Base-by-base conservation (phyloP, 1,140 invertebrate species). In the Brachionus sp. region DNA sequence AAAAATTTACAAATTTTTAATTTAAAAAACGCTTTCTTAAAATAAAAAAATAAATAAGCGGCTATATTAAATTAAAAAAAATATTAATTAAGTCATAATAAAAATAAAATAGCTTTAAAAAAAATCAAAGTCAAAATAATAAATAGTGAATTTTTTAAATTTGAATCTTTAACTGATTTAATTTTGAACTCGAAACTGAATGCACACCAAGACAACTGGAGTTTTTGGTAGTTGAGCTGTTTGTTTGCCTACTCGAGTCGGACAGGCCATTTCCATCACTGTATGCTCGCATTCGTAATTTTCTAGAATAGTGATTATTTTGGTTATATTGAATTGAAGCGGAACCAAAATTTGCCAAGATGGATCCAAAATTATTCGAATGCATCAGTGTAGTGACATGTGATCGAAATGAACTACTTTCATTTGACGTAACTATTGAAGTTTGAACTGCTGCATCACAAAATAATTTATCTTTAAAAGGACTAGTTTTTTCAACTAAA, bases 391-490 rank as follows among this genome's bases (percentile, higher is more conserved):
- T 62, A 1, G 77, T 62, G 9, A 42, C 77, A 13, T 80, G 50
- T 4, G 77, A 80, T 62, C 25, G 57, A 44, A 80, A 80, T 9
- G 77, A 80, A 35, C 77, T 80, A 25, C 77, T 80, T 13, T 80
- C 77, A 42, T 39, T 70, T 4, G 50, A 62, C 5, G 46, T 62
- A 1, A 80, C 16, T 0, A 62, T 39, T 5, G 77, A 80, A 10
- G 77, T 80, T 29, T 80, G 77, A 9, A 80, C 77, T 23, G 77
- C 77, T 19, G 77, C 77, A 44, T 80, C 77, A 44, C 23, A 19
- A 29, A 29, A 42, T 4, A 5, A 12, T 46, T 75, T 75, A 25
- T 13, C 29, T 39, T 42, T 73, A n/a, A 10, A 13, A 1, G n/a
- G 39, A 78, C 46, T 64, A 5, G 12, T 53, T 78, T 46, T 46